Evolutionary conservation across 2,888 invertebrate genomes (phyloP), one percentile per base, ranked within the genome.

Genomic region (Pinctada fucata): DNA sequence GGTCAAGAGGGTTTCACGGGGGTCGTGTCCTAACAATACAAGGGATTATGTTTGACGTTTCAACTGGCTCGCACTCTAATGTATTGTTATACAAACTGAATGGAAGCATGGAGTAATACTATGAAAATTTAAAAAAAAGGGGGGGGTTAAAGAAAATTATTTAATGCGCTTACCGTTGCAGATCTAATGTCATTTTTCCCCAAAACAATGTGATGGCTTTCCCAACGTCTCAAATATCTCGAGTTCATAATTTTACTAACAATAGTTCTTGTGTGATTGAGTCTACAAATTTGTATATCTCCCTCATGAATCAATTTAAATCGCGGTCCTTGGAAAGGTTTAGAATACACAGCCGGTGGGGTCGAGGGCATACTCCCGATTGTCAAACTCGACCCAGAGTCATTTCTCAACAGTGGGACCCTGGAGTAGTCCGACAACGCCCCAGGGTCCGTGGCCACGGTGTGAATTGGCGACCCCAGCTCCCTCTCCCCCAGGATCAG

Each of bases 191-290:
- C 94, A 77, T 95, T 94, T 84, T 95, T 95, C 85, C 94, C 94
- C 83, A 96, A 93, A 86, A 94, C 94, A 8, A 96, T 93, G 87
- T 95, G 95, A 91, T 96, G 96, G 64, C 94, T 95, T 92, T 96
- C 96, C 96, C 96, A 96, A 82, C 96, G 93, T 73, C 96, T 93
- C 64, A 96, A 93, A 91, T 96, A 96, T 92, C 96, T 95, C 82
- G 96, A 95, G 76, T 95, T 95, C 87, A 96, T 94, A 85, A 96
- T 95, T 93, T 96, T 96, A 92, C 95, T 95, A 83, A 96, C 95
- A 79, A 96, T 95, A 58, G 96, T 96, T 84, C 95, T 94, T 3
- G 95, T 95, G 91, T 96, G 96, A 88, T 96, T 95, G 85, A 96
- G 94, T 89, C 95, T 95, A 93, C 96, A 96, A 81, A 96, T 94